Conservation (phyloP, 2,113 vertebrate species). For the Brevimyrus niger region DNA sequence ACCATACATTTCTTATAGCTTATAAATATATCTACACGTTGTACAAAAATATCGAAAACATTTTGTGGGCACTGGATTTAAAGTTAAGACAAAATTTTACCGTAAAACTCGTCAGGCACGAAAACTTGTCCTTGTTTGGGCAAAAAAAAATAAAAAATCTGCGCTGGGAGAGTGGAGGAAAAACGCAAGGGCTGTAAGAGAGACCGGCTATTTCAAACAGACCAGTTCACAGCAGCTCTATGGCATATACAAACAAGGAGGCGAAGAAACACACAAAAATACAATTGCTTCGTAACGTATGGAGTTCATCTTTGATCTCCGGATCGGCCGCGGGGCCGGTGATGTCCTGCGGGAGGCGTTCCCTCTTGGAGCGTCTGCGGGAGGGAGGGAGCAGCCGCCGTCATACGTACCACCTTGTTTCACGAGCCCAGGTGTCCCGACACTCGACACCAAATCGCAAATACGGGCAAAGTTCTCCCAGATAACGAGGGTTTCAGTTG, state of each 20-base stretch:
- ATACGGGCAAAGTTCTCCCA: neutral
- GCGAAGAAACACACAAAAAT: neutral
- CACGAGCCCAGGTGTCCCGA: neutral
- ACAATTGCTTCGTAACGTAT: constrained; percentile 24
- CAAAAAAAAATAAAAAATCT: neutral
- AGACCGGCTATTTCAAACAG: neutral
- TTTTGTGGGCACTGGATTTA: constrained; percentile 65
- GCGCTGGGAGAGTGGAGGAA: neutral
- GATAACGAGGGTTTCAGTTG: neutral
- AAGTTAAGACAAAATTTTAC: constrained; percentile 45
- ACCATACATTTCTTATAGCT: constrained; percentile 75
- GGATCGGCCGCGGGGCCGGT: neutral
- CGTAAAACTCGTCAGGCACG: constrained; percentile 67
- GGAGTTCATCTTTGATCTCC: neutral
- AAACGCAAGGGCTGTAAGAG: constrained; percentile 20
- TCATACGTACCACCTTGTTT: neutral
- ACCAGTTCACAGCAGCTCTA: constrained; percentile 27
- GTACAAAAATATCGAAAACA: constrained; percentile 79
- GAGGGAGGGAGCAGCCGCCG: neutral
- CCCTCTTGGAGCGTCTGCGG: neutral
- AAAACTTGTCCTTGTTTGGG: constrained; percentile 49
- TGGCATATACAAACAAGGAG: constrained; percentile 12
- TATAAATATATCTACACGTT: constrained; percentile 88
- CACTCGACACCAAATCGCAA: neutral
- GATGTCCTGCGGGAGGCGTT: neutral